Percentiles rank a stretch among this genome's conserved stretches.
phyloP scores from a whole-genome alignment of 2,797 vertebrate genomes.

The Typhlichthys eigenmanni region DNA sequence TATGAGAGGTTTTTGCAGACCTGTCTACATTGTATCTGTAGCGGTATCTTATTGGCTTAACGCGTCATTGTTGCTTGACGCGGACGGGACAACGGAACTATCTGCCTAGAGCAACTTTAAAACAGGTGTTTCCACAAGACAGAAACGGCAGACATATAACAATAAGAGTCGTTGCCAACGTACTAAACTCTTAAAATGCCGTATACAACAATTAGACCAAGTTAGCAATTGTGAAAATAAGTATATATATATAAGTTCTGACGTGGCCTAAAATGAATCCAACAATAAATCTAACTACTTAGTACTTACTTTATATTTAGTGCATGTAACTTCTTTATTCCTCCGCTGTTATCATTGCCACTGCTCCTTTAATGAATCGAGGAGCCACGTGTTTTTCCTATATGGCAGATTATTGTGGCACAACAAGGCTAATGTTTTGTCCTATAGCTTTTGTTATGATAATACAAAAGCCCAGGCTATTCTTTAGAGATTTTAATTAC shows the following conservation, averaged over 20 bases:
- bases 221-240: no score
- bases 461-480: constrained; percentile 44
- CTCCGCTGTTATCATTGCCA: constrained; percentile 47
- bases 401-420: constrained; percentile 22
- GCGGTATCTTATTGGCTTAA: constrained; percentile 55
- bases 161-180: no score
- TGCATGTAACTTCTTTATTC: constrained; percentile 20
- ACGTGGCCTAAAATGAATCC: no score
- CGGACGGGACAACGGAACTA: constrained; percentile 14
- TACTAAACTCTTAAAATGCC: no score
- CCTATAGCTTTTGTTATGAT: constrained; percentile 60
- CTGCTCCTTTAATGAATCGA: constrained; percentile 56
- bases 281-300: no score
- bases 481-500: constrained; percentile 19
- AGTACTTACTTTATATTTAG: constrained; percentile 72
- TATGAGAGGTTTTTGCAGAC: constrained; percentile 40
- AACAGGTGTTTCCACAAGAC: no score
- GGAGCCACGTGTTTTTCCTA: constrained; percentile 61
- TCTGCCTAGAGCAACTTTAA: no score
- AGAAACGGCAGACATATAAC: no score
- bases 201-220: no score
- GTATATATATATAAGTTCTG: no score
- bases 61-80: constrained; percentile 21
- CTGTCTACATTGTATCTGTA: constrained; percentile 45
- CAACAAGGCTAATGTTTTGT: constrained; percentile 45